A percentile compares a stretch with the other conserved stretches of the same genome.
phyloP scores from a whole-genome alignment of 2,797 vertebrate genomes.

The Lutjanus argentimaculatus region DNA sequence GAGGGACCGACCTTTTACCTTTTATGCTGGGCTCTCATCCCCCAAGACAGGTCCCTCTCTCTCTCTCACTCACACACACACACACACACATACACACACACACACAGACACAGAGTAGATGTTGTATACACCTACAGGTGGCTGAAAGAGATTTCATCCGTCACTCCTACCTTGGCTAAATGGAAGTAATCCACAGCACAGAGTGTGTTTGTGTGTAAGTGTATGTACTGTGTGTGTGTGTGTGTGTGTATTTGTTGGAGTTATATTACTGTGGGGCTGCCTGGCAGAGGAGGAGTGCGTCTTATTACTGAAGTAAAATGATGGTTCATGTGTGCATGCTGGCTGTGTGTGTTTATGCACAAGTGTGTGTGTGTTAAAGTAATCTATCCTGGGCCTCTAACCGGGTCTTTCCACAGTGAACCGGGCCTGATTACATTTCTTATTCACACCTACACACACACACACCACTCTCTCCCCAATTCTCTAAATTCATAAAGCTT shows the following conservation, averaged over 20 bases:
- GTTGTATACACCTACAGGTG: background rate
- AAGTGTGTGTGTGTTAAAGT: conserved; percentile 32
- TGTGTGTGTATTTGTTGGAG: conserved; percentile 14
- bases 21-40: no score
- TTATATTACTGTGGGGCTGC: conserved; percentile 11
- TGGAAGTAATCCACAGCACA: conserved; percentile 58
- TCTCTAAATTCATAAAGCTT: conserved; percentile 2
- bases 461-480: background rate
- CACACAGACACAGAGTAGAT: no score
- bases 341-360: background rate
- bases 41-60: no score
- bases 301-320: conserved; percentile 30
- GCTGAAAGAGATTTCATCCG: conserved; percentile 55
- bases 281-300: conserved; percentile 23
- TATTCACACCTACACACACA: conserved; percentile 50
- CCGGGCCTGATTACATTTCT: conserved; percentile 75
- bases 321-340: background rate
- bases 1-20: background rate
- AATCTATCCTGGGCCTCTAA: conserved; percentile 51
- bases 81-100: background rate
- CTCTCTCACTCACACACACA: background rate
- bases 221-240: conserved; percentile 4
- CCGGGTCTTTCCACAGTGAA: conserved; percentile 45
- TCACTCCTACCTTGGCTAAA: conserved; percentile 45
- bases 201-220: background rate